Percentiles rank a stretch among this genome's conserved stretches.
Evolutionary conservation across 1,140 invertebrate genomes (phyloP).

Genomic region (Cecropterus lyciades): DNA sequence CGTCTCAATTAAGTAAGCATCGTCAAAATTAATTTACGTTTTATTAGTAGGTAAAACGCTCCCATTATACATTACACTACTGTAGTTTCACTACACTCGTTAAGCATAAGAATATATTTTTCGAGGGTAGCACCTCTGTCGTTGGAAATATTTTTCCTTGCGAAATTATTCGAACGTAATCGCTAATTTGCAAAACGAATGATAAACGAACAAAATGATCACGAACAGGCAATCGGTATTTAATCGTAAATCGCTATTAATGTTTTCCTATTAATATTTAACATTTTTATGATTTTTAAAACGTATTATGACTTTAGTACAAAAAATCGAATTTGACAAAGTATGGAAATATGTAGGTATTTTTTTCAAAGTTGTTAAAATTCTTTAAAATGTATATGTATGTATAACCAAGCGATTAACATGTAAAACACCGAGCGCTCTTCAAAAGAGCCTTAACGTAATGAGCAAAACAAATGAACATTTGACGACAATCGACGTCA

Average conservation of each 20-base stretch:
- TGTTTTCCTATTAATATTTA: no score
- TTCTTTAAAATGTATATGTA: no score
- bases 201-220: slow-evolving; percentile 6
- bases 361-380: no score
- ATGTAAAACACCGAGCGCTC: neutral
- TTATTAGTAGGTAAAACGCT: slow-evolving; percentile 30
- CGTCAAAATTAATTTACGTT: neutral
- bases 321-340: no score
- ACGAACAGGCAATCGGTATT: slow-evolving; percentile 1
- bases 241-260: neutral
- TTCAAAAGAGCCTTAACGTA: neutral
- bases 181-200: slow-evolving; percentile 5
- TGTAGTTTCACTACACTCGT: slow-evolving; percentile 62
- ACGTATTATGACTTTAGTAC: no score
- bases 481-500: slow-evolving; percentile 18
- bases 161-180: slow-evolving; percentile 15
- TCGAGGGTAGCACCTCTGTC: slow-evolving; percentile 50
- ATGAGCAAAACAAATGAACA: slow-evolving; percentile 33
- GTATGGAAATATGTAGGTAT: no score
- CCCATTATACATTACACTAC: slow-evolving; percentile 48
- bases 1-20: no score
- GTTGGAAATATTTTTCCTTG: slow-evolving; percentile 39
- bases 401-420: neutral
- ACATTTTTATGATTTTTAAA: no score
- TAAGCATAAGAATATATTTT: slow-evolving; percentile 42